Conservation (phyloP, 2,113 vertebrate species). For the Mirza zaza region DNA sequence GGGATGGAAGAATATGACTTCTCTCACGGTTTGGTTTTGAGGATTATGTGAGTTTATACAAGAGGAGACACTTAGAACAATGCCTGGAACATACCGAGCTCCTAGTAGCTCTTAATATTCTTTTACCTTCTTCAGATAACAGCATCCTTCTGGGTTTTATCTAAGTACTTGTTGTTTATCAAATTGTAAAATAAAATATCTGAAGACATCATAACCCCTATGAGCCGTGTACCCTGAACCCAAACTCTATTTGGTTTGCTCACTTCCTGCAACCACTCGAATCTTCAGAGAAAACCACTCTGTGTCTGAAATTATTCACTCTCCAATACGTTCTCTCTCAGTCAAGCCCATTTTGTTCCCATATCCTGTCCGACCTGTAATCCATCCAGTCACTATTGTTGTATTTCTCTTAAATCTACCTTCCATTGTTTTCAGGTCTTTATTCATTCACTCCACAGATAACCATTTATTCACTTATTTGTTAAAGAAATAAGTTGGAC, state of each 20-base stretch:
- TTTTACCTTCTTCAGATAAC: neutral
- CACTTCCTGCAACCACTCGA: neutral
- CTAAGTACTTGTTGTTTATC: neutral
- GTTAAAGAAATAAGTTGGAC: neutral
- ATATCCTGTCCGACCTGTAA: neutral
- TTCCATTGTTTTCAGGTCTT: neutral
- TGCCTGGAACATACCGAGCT: neutral
- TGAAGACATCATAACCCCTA: neutral
- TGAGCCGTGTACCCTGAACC: neutral
- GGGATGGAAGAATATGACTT: neutral
- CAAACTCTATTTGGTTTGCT: neutral
- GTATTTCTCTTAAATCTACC: neutral
- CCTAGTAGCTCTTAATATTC: neutral
- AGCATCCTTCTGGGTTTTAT: neutral
- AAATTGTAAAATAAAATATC: neutral
- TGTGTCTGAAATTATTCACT: neutral
- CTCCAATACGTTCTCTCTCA: neutral
- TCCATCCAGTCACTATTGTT: neutral
- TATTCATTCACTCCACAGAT: neutral
- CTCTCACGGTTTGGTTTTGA: neutral
- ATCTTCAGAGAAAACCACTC: neutral
- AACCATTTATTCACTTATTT: neutral
- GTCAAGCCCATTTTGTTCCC: neutral
- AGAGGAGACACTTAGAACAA: neutral
- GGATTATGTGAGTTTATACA: neutral